Base-by-base conservation (phyloP, 2,888 invertebrate genomes). In the Saturnia pavonia region DNA sequence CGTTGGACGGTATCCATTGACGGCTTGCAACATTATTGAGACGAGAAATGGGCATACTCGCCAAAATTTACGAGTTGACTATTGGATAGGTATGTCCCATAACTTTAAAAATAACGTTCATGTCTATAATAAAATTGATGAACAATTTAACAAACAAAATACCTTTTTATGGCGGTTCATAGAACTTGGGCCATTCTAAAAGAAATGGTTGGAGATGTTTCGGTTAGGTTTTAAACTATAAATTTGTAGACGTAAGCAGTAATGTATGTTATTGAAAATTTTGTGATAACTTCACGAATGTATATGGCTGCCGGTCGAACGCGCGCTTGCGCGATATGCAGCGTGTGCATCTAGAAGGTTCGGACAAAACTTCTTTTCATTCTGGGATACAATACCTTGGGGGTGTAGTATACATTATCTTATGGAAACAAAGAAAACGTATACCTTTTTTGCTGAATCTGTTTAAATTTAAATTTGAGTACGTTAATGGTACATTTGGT, bases 251-350 rank as follows among this genome's bases (percentile, higher is more conserved):
- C 69, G 67, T 34, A 78, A 71, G 60, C 73, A 42, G 77, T 75
- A 75, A 75, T 79, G 79, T 70, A 73, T 65, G n/a, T 8, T 19
- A 40, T 9, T 65, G n/a, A 65, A 65, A 65, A 65, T 54, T 54
- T 9, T 25, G 54, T 60, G 45, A 34, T 11, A 67, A 45, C 72
- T 2, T 66, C 72, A 69, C 68, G 68, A 51, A 54, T 70, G 72
- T 6, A 34, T 72, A 68, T 45, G 68, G 40, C 48, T 22, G 16
- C 65, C 63, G 67, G 65, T 19, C 51, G 51, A 43, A 16, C 69
- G 66, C 69, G 76, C 77, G 76, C 76, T 51, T 77, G 78, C 77
- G 80, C 73, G n/a, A 34, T 40, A 51, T 66, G 57, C 25, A 60
- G 16, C 48, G 9, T 51, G 12, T 67, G 57, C 27, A 71, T 78